phyloP scores from a whole-genome alignment of 2,888 invertebrate species.

The Eupithecia inturbata region DNA sequence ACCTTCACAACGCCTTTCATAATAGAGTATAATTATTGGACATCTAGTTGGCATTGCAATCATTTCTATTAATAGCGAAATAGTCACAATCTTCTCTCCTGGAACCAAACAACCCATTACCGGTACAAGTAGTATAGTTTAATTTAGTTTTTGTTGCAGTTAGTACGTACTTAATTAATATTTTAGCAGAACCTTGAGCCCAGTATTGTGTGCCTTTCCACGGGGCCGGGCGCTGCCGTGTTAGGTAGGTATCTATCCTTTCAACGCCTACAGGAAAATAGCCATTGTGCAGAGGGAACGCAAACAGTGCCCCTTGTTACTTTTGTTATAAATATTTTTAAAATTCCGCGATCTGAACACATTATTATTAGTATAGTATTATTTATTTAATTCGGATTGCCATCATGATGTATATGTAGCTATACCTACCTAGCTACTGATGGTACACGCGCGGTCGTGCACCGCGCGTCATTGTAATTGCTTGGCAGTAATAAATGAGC shows the following conservation, averaged over 20 bases:
- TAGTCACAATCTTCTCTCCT: conserved; percentile 27
- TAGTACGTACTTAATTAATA: conserved; percentile 14
- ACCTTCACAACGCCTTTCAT: background rate
- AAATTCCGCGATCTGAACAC: too few relatives aligned
- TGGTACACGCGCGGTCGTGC: too few relatives aligned
- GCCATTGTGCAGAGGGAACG: background rate
- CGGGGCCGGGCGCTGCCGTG: conserved; percentile 12
- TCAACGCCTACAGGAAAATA: background rate
- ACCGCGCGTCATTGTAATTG: too few relatives aligned
- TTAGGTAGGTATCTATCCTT: background rate
- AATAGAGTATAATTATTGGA: conserved; percentile 9
- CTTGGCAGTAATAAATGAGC: too few relatives aligned
- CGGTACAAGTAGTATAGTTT: background rate
- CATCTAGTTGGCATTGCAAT: conserved; percentile 40
- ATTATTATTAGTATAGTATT: too few relatives aligned
- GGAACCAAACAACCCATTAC: conserved; percentile 1
- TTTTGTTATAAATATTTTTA: background rate
- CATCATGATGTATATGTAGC: too few relatives aligned
- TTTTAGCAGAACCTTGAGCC: conserved; percentile 23
- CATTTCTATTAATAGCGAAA: conserved; percentile 29
- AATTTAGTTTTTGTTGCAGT: background rate
- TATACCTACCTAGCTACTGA: too few relatives aligned
- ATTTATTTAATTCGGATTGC: too few relatives aligned
- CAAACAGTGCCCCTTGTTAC: background rate
- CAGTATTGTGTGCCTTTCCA: conserved; percentile 19